A percentile compares a stretch with the other conserved stretches of the same genome.
phyloP scores from a whole-genome alignment of 2,888 invertebrate species.

The Brassicogethes aeneus region DNA sequence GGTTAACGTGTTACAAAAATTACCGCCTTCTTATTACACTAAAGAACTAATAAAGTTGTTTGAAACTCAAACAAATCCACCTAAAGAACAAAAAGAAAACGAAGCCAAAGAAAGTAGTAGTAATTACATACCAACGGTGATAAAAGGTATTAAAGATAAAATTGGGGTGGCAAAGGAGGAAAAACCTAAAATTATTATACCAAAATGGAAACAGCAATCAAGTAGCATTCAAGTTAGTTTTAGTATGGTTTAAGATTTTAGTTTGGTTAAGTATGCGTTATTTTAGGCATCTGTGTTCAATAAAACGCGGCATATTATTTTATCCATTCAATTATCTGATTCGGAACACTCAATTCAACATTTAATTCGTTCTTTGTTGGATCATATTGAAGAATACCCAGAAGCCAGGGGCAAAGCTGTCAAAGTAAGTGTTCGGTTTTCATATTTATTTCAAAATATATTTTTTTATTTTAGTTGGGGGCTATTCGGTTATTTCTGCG shows the following conservation, averaged over 20 bases:
- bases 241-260: too few relatives aligned
- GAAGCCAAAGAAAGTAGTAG: slow-evolving; percentile 1
- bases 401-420: slow-evolving; percentile 62
- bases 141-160: slow-evolving; percentile 36
- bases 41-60: slow-evolving; percentile 24
- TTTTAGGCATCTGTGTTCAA: slow-evolving; percentile 39
- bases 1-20: slow-evolving; percentile 39
- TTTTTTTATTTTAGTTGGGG: slow-evolving; percentile 46
- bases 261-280: too few relatives aligned
- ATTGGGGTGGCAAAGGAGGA: slow-evolving; percentile 26
- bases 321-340: slow-evolving; percentile 49
- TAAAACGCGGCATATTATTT: slow-evolving; percentile 57
- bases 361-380: slow-evolving; percentile 58
- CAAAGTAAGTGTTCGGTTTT: slow-evolving; percentile 43
- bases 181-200: slow-evolving; percentile 23
- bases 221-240: neutral
- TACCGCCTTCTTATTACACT: slow-evolving; percentile 31
- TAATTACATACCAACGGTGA: slow-evolving; percentile 31
- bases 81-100: too few relatives aligned
- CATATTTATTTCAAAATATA: slow-evolving; percentile 3
- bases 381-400: slow-evolving; percentile 62
- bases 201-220: slow-evolving; percentile 41
- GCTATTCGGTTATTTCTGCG: slow-evolving; percentile 54
- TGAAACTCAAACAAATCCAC: slow-evolving; percentile 12
- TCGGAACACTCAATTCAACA: slow-evolving; percentile 48